Base-by-base conservation (phyloP, 1,140 invertebrate species). In the Pseudomyrmex concolor region DNA sequence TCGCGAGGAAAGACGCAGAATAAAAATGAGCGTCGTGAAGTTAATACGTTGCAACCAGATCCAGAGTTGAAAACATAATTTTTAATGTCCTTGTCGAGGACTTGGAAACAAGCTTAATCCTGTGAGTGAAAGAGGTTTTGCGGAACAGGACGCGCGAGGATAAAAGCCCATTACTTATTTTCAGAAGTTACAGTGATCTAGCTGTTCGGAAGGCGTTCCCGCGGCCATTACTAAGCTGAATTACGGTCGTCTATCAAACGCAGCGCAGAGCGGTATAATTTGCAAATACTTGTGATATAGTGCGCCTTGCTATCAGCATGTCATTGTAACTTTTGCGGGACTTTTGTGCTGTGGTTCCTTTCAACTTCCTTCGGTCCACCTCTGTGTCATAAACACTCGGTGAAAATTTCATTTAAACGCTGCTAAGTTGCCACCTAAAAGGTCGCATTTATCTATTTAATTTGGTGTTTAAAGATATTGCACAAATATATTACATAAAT, bases 211-310 rank as follows among this genome's bases (percentile, higher is more conserved):
- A 87, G 86, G 86, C 86, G 86, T 87, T 85, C 45, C 77, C 22
- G 17, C 10, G 73, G 78, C 87, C 68, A 83, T 89, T 89, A 88
- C 88, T 83, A 88, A 85, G 71, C 73, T 54, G 83, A 85, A 87
- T 88, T 64, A 74, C 83, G 86, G 77, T 83, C 84, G 67, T 89
- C 84, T 68, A 89, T 89, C 86, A 89, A 85, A 88, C 84, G 63
- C 84, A 85, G 84, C 63, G 19, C 76, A 43, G 77, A 68, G 57
- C 68, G 51, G 71, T 88, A 83, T 88, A 88, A 88, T 88, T 88
- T 88, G 72, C 72, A 72, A 82, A 67, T 62, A 73, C 62, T 15
- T 64, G 63, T 87, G 86, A 88, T 88, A 59, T 87, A 88, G 71
- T 62, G 67, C 34, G 34, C 34, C 45, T 59, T 70, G 83, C 43